phyloP scores from a whole-genome alignment of 2,888 invertebrate species.

The Lamellibrachia columna region DNA sequence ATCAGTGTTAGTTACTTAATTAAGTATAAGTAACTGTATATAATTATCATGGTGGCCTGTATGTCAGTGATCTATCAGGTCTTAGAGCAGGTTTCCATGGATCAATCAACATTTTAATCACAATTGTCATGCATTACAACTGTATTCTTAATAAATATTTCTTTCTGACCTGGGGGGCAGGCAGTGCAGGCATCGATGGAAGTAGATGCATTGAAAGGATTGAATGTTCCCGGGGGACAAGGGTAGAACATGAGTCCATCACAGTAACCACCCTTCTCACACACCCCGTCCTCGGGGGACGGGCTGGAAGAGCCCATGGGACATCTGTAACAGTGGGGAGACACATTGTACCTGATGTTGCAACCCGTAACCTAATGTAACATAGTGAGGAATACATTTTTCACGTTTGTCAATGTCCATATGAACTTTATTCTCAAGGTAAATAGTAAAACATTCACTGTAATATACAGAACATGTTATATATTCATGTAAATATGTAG shows the following conservation, averaged over 20 bases:
- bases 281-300: slow-evolving; percentile 49
- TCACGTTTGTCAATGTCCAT: neutral
- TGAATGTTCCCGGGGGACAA: slow-evolving; percentile 59
- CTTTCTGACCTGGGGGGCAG: slow-evolving; percentile 54
- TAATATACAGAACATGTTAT: neutral
- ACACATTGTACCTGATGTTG: neutral
- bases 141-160: neutral
- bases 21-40: no score
- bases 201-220: slow-evolving; percentile 52
- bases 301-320: slow-evolving; percentile 52
- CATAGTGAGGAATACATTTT: neutral
- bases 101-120: no score
- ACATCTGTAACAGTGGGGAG: slow-evolving; percentile 40
- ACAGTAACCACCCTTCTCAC: slow-evolving; percentile 58
- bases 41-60: no score
- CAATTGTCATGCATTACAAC: no score
- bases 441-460: neutral
- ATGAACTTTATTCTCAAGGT: slow-evolving; percentile 13
- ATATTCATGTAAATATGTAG: neutral
- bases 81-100: no score
- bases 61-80: no score
- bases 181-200: slow-evolving; percentile 47
- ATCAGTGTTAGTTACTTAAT: no score
- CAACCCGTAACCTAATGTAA: neutral
- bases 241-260: slow-evolving; percentile 54